Conservation (phyloP, 2,888 invertebrate genomes). For the Dinocampus coccinellae region DNA sequence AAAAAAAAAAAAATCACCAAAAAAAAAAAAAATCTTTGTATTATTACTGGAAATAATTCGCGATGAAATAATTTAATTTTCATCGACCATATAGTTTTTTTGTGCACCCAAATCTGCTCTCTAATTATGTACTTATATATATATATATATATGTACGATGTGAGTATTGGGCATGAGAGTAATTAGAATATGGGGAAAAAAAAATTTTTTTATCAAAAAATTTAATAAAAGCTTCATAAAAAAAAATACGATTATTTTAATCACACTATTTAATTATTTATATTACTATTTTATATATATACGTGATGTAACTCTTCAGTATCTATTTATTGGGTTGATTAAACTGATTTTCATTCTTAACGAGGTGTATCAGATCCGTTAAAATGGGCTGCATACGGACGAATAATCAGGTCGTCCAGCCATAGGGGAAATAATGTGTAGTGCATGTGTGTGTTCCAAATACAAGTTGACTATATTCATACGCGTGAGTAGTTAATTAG, state of each 20-base stretch:
- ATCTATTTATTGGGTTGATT: neutral
- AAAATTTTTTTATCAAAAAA: no score
- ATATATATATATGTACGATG: neutral
- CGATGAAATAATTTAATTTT: neutral
- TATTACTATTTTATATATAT: no score
- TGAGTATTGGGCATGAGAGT: neutral
- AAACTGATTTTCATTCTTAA: neutral
- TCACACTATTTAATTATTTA: neutral
- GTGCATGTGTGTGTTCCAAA: conserved; percentile 46
- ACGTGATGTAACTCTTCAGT: neutral
- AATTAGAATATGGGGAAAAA: neutral
- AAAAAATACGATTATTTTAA: no score
- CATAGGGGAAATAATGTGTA: neutral
- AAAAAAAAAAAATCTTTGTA: no score
- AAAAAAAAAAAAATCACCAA: no score
- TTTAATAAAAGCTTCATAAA: no score
- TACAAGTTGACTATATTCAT: conserved; percentile 32
- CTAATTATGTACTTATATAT: neutral
- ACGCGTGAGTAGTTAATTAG: conserved; percentile 52
- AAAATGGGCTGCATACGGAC: neutral
- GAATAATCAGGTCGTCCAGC: conserved; percentile 12
- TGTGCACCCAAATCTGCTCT: neutral
- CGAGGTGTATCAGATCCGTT: neutral
- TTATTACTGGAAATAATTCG: no score
- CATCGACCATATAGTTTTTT: neutral